Conservation (phyloP, 2,888 invertebrate genomes). For the Scaptomyza polygonia region DNA sequence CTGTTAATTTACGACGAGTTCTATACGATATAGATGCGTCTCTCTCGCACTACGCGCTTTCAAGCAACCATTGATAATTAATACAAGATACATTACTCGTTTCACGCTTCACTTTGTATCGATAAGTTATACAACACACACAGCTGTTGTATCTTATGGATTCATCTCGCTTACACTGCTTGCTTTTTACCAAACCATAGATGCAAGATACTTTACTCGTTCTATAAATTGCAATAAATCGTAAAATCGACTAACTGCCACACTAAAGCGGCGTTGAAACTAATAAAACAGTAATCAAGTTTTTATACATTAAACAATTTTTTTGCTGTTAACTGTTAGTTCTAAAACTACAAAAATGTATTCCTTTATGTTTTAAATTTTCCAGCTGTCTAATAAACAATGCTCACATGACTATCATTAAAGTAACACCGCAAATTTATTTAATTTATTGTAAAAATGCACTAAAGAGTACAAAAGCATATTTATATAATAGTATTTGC, state of each 20-base stretch:
- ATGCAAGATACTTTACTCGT: not conserved
- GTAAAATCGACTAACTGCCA: not conserved
- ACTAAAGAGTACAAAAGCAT: not conserved
- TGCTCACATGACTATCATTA: too few species aligned
- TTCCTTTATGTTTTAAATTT: not conserved
- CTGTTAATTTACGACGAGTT: slow-evolving; percentile 7
- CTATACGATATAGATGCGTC: not conserved
- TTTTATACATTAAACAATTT: not conserved
- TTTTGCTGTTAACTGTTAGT: too few species aligned
- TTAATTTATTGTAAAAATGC: not conserved
- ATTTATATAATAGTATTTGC: not conserved
- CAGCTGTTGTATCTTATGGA: slow-evolving; percentile 4
- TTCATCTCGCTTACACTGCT: not conserved
- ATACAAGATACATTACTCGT: not conserved
- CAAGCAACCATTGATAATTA: not conserved
- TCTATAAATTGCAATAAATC: slow-evolving; percentile 1
- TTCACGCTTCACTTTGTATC: not conserved
- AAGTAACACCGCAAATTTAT: not conserved
- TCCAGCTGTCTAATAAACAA: not conserved
- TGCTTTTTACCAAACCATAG: not conserved
- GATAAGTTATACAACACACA: slow-evolving; percentile 1
- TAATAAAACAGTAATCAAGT: not conserved
- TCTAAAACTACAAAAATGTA: too few species aligned
- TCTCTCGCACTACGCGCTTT: not conserved
- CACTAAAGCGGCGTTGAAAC: not conserved